phyloP scores from a whole-genome alignment of 2,113 vertebrate species.

The Isichthys henryi region DNA sequence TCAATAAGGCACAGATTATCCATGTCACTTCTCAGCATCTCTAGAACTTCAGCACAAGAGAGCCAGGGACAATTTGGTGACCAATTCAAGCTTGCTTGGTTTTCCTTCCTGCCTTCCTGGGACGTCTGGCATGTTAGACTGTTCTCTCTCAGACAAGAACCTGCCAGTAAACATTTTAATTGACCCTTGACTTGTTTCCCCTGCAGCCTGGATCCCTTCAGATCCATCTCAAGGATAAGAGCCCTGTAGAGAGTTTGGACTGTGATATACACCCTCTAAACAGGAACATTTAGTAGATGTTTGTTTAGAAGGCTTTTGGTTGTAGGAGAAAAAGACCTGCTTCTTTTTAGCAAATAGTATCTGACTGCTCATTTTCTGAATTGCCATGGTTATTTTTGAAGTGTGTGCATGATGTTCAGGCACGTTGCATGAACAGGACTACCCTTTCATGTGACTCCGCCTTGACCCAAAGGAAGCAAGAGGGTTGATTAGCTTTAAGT shows the following conservation, averaged over 20 bases:
- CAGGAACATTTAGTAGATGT: background rate
- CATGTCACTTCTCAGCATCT: background rate
- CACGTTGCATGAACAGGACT: background rate
- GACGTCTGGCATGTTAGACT: background rate
- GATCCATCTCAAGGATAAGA: slow-evolving; percentile 13
- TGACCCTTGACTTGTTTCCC: background rate
- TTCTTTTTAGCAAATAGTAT: background rate
- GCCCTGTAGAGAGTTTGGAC: background rate
- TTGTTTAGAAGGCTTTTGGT: background rate
- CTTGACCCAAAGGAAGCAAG: background rate
- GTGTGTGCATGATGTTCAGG: background rate
- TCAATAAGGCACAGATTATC: background rate
- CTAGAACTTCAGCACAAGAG: background rate
- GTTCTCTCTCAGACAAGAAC: background rate
- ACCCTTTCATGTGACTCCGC: background rate
- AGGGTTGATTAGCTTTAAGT: background rate
- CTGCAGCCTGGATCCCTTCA: background rate
- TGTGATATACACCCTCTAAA: slow-evolving; percentile 8
- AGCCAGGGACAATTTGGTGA: background rate
- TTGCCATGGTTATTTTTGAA: background rate
- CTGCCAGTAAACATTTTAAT: slow-evolving; percentile 21
- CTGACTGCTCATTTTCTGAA: background rate
- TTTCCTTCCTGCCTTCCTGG: background rate
- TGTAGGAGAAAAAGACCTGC: background rate
- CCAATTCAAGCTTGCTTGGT: background rate